phyloP scores from a whole-genome alignment of 2,113 vertebrate species.

The Tyrannus savana region DNA sequence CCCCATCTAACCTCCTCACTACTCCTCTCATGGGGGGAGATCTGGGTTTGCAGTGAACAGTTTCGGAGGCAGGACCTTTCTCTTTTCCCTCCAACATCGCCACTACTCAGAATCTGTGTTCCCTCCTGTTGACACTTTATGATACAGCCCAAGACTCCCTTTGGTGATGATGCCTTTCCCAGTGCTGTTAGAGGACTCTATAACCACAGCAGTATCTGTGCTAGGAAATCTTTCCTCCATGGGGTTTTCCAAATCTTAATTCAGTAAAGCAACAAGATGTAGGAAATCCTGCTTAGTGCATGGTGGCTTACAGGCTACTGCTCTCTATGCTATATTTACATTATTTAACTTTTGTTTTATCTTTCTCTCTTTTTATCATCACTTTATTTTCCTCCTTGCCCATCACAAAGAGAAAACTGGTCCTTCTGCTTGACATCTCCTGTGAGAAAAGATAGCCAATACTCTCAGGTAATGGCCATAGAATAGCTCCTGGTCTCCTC shows the following conservation, averaged over 20 bases:
- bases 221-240: neutral
- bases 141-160: neutral
- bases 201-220: neutral
- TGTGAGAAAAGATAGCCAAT: neutral
- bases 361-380: neutral
- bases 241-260: neutral
- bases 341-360: neutral
- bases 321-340: neutral
- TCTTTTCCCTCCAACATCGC: neutral
- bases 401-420: neutral
- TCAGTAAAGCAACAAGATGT: neutral
- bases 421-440: neutral
- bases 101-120: neutral
- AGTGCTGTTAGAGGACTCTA: neutral
- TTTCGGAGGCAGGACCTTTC: neutral
- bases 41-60: neutral
- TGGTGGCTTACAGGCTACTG: neutral
- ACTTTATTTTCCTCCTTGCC: neutral
- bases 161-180: neutral
- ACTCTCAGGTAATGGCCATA: neutral
- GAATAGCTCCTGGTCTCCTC: neutral
- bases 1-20: conserved; percentile 6
- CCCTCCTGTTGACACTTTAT: neutral
- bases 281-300: neutral
- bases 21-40: neutral